A percentile compares a stretch with the other conserved stretches of the same genome.
Evolutionary conservation across 2,797 vertebrate species (phyloP).

Genomic region (Balearica regulorum): DNA sequence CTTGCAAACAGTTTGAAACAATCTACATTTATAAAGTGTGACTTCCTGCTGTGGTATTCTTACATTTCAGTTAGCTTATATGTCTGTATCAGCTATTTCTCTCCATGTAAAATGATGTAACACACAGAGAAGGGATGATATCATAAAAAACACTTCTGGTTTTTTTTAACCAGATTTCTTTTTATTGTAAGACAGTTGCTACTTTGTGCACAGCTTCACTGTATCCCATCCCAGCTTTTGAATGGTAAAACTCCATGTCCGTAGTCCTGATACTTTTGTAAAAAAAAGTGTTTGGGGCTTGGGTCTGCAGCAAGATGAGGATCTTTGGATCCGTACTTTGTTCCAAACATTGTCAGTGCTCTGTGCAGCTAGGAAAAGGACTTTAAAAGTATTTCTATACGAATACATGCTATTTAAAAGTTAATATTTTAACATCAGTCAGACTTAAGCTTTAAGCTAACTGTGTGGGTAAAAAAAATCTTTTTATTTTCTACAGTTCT

Average conservation of each 20-base stretch:
- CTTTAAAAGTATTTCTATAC: not conserved
- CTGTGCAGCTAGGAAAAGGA: not conserved
- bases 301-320: not conserved
- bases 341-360: not conserved
- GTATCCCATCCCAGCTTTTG: not conserved
- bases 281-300: not conserved
- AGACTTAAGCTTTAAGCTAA: not conserved
- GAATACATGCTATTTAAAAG: not conserved
- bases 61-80: not conserved
- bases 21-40: not conserved
- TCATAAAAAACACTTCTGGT: not conserved
- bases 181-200: not conserved
- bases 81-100: not conserved
- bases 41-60: not conserved
- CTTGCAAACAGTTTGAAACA: not conserved
- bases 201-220: not conserved
- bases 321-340: not conserved
- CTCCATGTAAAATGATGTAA: not conserved
- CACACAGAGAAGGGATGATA: not conserved
- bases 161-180: not conserved
- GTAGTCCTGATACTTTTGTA: not conserved
- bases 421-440: not conserved
- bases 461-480: not conserved
- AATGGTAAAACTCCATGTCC: not conserved
- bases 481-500: constrained; percentile 80